Evolutionary conservation across 1,140 invertebrate species (phyloP).

Genomic region (Mizuhopecten yessoensis): DNA sequence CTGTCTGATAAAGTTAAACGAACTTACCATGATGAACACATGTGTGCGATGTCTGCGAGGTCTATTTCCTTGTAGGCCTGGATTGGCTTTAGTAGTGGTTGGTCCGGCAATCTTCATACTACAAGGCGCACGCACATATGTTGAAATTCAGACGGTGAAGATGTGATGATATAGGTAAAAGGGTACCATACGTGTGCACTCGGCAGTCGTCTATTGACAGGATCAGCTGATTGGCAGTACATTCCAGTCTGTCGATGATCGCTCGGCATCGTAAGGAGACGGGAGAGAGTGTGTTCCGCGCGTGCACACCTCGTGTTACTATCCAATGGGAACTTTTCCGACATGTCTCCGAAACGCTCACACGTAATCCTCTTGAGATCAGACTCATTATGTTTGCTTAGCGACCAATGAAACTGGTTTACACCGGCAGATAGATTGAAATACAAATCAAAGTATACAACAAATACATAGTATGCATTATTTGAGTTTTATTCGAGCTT

Average conservation of each 20-base stretch:
- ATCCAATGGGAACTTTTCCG: not conserved
- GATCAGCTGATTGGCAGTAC: not conserved
- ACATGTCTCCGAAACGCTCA: not conserved
- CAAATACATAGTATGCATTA: too few relatives aligned
- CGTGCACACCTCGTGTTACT: not conserved
- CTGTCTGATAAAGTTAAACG: not conserved
- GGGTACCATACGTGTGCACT: not conserved
- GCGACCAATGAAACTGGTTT: too few relatives aligned
- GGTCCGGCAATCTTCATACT: not conserved
- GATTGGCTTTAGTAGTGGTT: not conserved
- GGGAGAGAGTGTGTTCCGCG: not conserved
- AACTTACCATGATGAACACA: conserved; percentile 18
- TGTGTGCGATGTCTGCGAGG: not conserved
- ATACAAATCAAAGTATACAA: too few relatives aligned
- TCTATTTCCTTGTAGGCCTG: not conserved
- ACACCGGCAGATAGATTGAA: too few relatives aligned
- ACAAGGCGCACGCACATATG: not conserved
- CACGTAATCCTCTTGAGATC: too few relatives aligned
- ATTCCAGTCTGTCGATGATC: not conserved
- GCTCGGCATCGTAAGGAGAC: too few relatives aligned
- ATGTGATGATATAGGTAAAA: not conserved
- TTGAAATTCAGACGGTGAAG: not conserved
- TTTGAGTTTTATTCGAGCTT: too few relatives aligned
- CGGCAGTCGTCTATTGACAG: too few relatives aligned
- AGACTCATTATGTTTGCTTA: too few relatives aligned